Base-by-base conservation (phyloP, 2,113 vertebrate genomes). In the Danionella cerebrum region DNA sequence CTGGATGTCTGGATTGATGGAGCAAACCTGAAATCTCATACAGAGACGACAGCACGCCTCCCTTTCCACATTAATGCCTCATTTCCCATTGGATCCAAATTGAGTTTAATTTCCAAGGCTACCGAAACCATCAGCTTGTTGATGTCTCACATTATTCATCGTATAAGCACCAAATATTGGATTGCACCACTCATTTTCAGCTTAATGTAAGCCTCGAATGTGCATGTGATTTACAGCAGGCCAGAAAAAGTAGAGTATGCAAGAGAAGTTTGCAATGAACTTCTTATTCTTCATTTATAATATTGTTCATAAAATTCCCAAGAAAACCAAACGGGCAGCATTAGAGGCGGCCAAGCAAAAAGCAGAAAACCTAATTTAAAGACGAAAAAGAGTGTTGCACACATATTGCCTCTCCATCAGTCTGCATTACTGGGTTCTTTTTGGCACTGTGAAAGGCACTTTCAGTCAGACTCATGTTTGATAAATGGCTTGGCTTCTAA, bases 131-230 rank as follows among this genome's bases (percentile, higher is more conserved):
- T 77, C 65, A 69, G 84, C 77, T 72, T 62, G 5, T 45, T 59
- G 72, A 71, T 54, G 73, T 73, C 78, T 53, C 78, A 76, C 77
- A 86, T 84, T 86, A 84, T 78, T 86, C 82, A 85, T 83, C 70
- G 75, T 83, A 84, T 84, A 84, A 80, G 74, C 73, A 67, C 9
- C 68, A 74, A 82, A 86, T 82, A 86, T 88, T 85, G 82, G 82
- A 86, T 83, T 81, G 79, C 72, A 71, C 72, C 72, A 36, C 76
- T 83, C 73, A 55, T 81, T 75, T 65, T 57, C 69, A 75, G 70
- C 82, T 83, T 78, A 70, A n/a, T n/a, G n/a, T 82, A 83, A 76
- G 63, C 64, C 79, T 79, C 16, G 1, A 44, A 64, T 48, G 44
- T 22, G 64, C 24, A 59, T 64, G 81, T 69, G 72, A 84, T 80